Conservation (phyloP, 2,888 invertebrate genomes). For the Mycalesis mineus region DNA sequence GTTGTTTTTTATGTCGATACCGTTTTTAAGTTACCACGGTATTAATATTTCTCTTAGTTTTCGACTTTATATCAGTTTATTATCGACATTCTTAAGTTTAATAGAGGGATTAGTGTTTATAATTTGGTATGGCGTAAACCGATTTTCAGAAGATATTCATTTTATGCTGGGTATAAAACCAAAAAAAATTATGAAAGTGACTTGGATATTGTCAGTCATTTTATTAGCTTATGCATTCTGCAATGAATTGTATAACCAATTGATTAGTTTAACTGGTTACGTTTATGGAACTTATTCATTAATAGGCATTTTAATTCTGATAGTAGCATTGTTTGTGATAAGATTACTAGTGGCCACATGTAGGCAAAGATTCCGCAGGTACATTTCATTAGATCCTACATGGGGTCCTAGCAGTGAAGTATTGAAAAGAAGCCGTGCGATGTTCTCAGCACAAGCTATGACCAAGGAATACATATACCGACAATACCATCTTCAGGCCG, state of each 20-base stretch:
- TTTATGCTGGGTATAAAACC: slow-evolving; percentile 68
- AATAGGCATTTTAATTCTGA: slow-evolving; percentile 11
- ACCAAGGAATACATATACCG: slow-evolving; percentile 73
- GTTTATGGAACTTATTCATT: slow-evolving; percentile 18
- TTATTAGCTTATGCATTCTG: slow-evolving; percentile 42
- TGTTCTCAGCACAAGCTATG: slow-evolving; percentile 73
- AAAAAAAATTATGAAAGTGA: slow-evolving; percentile 45
- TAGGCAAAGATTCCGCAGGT: slow-evolving; percentile 35
- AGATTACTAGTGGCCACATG: slow-evolving; percentile 40
- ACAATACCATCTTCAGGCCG: slow-evolving; percentile 67
- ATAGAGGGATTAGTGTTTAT: slow-evolving; percentile 55
- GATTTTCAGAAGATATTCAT: slow-evolving; percentile 66
- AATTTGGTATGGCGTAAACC: slow-evolving; percentile 57
- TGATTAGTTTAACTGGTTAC: neutral
- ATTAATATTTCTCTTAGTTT: slow-evolving; percentile 35
- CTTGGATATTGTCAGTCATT: slow-evolving; percentile 44
- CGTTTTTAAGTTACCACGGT: slow-evolving; percentile 45
- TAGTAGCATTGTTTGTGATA: slow-evolving; percentile 25
- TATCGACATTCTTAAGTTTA: slow-evolving; percentile 41
- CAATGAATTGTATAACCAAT: slow-evolving; percentile 34
- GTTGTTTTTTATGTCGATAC: slow-evolving; percentile 49
- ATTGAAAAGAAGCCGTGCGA: slow-evolving; percentile 59
- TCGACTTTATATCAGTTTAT: slow-evolving; percentile 34
- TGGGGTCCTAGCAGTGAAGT: slow-evolving; percentile 63
- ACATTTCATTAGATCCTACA: slow-evolving; percentile 40